These are phyloP conservation scores for Dicranocentrus wangi DNA, from an alignment of 2,888 invertebrate species.

Conservation along the genomic window DNA sequence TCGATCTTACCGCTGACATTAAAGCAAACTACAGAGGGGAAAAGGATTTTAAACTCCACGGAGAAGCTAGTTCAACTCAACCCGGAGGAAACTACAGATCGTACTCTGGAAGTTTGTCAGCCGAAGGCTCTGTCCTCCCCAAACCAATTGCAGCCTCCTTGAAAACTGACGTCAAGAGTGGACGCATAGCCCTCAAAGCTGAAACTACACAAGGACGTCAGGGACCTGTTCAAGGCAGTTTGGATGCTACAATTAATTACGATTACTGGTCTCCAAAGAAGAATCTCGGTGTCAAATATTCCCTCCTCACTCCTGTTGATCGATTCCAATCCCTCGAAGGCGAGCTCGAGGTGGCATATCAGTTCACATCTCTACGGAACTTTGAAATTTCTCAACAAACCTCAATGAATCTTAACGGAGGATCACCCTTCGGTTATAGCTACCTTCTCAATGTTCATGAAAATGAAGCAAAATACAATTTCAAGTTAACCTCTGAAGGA, in stretches of 20 bases:
- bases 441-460: slow-evolving; percentile 62
- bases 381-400: slow-evolving; percentile 68
- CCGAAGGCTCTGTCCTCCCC: slow-evolving; percentile 61
- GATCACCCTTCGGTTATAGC: slow-evolving; percentile 59
- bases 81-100: slow-evolving; percentile 68
- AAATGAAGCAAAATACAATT: slow-evolving; percentile 66
- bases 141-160: slow-evolving; percentile 60
- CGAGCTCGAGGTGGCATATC: slow-evolving; percentile 48
- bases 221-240: slow-evolving; percentile 51
- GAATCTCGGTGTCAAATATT: slow-evolving; percentile 65
- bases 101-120: slow-evolving; percentile 64
- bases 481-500: slow-evolving; percentile 60
- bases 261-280: slow-evolving; percentile 69
- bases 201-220: slow-evolving; percentile 34
- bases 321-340: slow-evolving; percentile 58
- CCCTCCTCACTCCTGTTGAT: slow-evolving; percentile 67
- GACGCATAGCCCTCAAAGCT: slow-evolving; percentile 46
- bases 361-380: slow-evolving; percentile 64
- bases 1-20: slow-evolving; percentile 66
- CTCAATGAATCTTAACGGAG: slow-evolving; percentile 62
- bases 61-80: slow-evolving; percentile 63
- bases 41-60: slow-evolving; percentile 59
- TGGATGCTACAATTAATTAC: slow-evolving; percentile 65
- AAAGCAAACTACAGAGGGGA: slow-evolving; percentile 66
- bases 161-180: slow-evolving; percentile 64